Percentiles rank a stretch among this genome's conserved stretches.
Evolutionary conservation across 2,888 invertebrate genomes (phyloP).

Genomic region (Nomada flava): DNA sequence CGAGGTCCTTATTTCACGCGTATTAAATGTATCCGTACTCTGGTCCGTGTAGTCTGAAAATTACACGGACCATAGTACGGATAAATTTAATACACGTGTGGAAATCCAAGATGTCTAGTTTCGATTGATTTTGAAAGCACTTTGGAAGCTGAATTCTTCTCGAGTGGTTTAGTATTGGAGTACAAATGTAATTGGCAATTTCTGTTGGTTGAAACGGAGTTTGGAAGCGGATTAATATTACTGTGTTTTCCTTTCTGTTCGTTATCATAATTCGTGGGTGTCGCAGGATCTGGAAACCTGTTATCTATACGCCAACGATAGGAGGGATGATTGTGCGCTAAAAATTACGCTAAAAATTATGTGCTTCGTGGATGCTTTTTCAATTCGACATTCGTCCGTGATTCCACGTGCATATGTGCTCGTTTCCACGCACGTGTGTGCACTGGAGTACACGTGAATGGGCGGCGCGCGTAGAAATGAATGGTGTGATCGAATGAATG

Average conservation of each 20-base stretch:
- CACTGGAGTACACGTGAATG: constrained; percentile 27
- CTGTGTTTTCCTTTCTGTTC: background rate
- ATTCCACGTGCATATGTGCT: background rate
- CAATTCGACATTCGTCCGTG: constrained; percentile 9
- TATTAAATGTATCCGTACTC: too few relatives aligned
- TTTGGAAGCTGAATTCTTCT: background rate
- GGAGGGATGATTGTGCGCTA: background rate
- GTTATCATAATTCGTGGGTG: constrained; percentile 7
- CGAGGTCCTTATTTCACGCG: too few relatives aligned
- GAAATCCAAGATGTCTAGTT: too few relatives aligned
- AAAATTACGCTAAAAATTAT: too few relatives aligned
- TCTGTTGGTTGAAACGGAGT: background rate
- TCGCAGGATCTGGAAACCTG: background rate
- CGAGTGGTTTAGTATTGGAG: background rate
- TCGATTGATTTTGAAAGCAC: too few relatives aligned
- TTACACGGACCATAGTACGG: too few relatives aligned
- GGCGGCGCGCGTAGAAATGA: constrained; percentile 20
- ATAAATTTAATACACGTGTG: too few relatives aligned
- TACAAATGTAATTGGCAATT: background rate
- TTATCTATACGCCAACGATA: constrained; percentile 15
- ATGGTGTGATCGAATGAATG: constrained; percentile 32
- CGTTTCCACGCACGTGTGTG: background rate
- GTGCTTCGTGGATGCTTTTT: background rate
- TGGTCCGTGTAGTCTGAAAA: too few relatives aligned
- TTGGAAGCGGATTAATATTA: background rate